phyloP scores from a whole-genome alignment of 2,113 vertebrate genomes.

The Aspidoscelis tigris region DNA sequence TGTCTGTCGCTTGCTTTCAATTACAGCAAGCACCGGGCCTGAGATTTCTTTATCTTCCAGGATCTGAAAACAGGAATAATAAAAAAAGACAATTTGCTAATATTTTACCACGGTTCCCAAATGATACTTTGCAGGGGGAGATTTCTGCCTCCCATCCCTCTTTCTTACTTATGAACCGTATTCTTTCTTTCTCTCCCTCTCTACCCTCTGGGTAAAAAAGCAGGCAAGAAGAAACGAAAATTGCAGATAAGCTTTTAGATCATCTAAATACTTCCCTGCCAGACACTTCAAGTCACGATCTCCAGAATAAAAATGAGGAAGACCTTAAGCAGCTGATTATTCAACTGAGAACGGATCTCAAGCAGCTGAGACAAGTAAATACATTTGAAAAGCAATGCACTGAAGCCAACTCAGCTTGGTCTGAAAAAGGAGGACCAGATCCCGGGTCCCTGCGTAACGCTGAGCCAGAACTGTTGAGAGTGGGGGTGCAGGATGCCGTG shows the following conservation, averaged over 20 bases:
- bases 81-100: constrained; percentile 39
- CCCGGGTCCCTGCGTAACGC: constrained; percentile 51
- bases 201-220: constrained; percentile 40
- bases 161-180: constrained; percentile 53
- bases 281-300: constrained; percentile 76
- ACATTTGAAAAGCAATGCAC: constrained; percentile 70
- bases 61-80: constrained; percentile 33
- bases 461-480: constrained; percentile 57
- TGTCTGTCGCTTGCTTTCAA: not conserved
- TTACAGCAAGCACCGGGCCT: not conserved
- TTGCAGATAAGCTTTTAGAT: constrained; percentile 75
- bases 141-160: not conserved
- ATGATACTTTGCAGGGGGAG: constrained; percentile 35
- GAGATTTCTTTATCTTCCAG: constrained; percentile 1
- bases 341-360: constrained; percentile 74
- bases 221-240: constrained; percentile 75
- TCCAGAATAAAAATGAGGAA: constrained; percentile 75
- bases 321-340: constrained; percentile 75
- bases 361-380: constrained; percentile 67
- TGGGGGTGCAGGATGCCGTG: constrained; percentile 70
- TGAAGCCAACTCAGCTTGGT: constrained; percentile 60
- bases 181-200: constrained; percentile 51
- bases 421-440: constrained; percentile 55
- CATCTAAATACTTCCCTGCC: constrained; percentile 70
- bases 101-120: constrained; percentile 14